Evolutionary conservation across 2,113 vertebrate species (phyloP).

Genomic region (Oncorhynchus gorbuscha): DNA sequence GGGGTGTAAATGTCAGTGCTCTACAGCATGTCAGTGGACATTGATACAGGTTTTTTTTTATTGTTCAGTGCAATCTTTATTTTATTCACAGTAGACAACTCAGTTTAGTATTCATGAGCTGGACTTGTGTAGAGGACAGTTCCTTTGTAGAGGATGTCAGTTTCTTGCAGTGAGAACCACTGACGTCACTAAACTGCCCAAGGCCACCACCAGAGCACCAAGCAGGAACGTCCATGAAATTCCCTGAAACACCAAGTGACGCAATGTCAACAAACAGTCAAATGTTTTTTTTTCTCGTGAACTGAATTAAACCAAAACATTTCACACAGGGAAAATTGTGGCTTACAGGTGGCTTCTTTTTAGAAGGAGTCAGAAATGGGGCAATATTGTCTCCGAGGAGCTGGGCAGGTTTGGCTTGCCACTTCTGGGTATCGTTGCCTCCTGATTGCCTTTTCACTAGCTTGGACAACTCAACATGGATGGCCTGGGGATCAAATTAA

Average conservation of each 20-base stretch:
- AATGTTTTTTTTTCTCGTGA: not conserved
- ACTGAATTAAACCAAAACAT: not conserved
- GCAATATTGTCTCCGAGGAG: slow-evolving; percentile 59
- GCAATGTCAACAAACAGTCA: not conserved
- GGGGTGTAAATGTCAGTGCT: too few species aligned
- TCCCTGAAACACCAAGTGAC: slow-evolving; percentile 62
- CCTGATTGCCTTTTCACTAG: slow-evolving; percentile 71
- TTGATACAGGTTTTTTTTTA: not conserved
- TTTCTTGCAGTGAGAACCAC: slow-evolving; percentile 72
- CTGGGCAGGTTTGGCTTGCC: slow-evolving; percentile 57
- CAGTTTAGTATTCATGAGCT: slow-evolving; percentile 18
- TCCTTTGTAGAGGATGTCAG: slow-evolving; percentile 49
- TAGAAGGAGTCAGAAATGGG: slow-evolving; percentile 56
- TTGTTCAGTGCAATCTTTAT: not conserved
- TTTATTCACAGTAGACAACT: slow-evolving; percentile 16
- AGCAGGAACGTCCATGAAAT: slow-evolving; percentile 76
- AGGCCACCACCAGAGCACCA: slow-evolving; percentile 73
- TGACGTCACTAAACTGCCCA: slow-evolving; percentile 75
- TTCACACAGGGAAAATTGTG: not conserved
- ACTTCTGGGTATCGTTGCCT: slow-evolving; percentile 43
- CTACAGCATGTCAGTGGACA: not conserved
- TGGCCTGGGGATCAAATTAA: slow-evolving; percentile 59
- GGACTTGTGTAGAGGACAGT: slow-evolving; percentile 10
- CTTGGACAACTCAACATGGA: slow-evolving; percentile 79
- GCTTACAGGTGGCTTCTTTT: slow-evolving; percentile 65